Conservation (phyloP, 2,113 vertebrate species). For the Campylomormyrus numenius region DNA sequence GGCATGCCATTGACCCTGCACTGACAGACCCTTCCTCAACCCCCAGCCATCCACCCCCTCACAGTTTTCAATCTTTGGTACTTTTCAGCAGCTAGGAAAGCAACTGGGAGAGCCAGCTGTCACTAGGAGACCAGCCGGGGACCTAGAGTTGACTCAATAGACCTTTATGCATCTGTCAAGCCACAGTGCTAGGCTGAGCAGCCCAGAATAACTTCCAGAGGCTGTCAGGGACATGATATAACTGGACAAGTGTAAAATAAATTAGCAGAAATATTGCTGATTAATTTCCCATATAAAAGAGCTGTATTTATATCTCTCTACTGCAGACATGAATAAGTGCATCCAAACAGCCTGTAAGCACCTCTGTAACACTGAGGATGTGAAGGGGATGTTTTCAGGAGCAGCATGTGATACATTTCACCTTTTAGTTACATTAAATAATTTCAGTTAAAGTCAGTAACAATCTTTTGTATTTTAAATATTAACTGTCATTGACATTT, state of each 20-base stretch:
- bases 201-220: conserved; percentile 15
- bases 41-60: conserved; percentile 41
- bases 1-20: conserved; percentile 17
- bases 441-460: background rate
- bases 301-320: conserved; percentile 28
- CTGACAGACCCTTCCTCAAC: conserved; percentile 36
- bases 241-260: conserved; percentile 13
- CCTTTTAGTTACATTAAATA: background rate
- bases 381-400: background rate
- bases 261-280: background rate
- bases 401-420: background rate
- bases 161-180: conserved; percentile 31
- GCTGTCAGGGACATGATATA: conserved; percentile 23
- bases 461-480: background rate
- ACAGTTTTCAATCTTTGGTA: conserved; percentile 47
- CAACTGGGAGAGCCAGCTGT: conserved; percentile 37
- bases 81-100: conserved; percentile 47
- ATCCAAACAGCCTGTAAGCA: conserved; percentile 31
- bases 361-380: background rate
- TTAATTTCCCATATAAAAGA: background rate
- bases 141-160: conserved; percentile 14
- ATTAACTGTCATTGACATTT: background rate
- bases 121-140: conserved; percentile 41
- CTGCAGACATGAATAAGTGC: conserved; percentile 45
- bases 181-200: conserved; percentile 31